These are phyloP conservation scores for Ameiurus melas DNA, from an alignment of 2,113 vertebrate species.

Conservation along the genomic window DNA sequence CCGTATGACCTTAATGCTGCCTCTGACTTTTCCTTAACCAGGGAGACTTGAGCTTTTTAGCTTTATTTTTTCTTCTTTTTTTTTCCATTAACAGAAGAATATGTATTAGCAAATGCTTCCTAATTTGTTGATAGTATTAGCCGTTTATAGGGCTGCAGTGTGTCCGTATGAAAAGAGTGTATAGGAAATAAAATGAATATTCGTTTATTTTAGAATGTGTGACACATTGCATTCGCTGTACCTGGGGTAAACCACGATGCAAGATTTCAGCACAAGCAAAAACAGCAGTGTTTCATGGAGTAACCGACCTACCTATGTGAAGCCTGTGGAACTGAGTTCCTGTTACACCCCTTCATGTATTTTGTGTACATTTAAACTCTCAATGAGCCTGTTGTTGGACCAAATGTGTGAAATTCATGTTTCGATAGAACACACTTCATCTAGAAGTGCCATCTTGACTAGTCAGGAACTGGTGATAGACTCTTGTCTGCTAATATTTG, in stretches of 20 bases:
- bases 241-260: conserved; percentile 34
- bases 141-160: conserved; percentile 50
- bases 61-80: conserved; percentile 20
- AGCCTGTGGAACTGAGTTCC: conserved; percentile 29
- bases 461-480: conserved; percentile 25
- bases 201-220: conserved; percentile 44
- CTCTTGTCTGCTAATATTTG: conserved; percentile 18
- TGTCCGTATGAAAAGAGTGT: conserved; percentile 49
- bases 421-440: conserved; percentile 29
- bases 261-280: conserved; percentile 44
- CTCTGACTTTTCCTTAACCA: conserved; percentile 37
- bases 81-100: conserved; percentile 49
- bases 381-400: conserved; percentile 43
- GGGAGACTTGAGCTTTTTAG: conserved; percentile 43
- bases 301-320: conserved; percentile 6
- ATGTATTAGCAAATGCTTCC: conserved; percentile 55
- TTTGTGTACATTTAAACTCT: conserved; percentile 31
- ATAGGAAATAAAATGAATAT: conserved; percentile 31
- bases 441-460: conserved; percentile 12
- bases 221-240: conserved; percentile 23
- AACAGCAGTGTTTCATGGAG: conserved; percentile 21
- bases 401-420: conserved; percentile 42
- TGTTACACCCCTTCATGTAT: conserved; percentile 20
- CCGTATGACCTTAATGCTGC: conserved; percentile 49
- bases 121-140: conserved; percentile 55